A percentile compares a stretch with the other conserved stretches of the same genome.
Evolutionary conservation across 35 echinoderm and acorn worm species (phyloP).

Genomic region (Acanthaster planci): DNA sequence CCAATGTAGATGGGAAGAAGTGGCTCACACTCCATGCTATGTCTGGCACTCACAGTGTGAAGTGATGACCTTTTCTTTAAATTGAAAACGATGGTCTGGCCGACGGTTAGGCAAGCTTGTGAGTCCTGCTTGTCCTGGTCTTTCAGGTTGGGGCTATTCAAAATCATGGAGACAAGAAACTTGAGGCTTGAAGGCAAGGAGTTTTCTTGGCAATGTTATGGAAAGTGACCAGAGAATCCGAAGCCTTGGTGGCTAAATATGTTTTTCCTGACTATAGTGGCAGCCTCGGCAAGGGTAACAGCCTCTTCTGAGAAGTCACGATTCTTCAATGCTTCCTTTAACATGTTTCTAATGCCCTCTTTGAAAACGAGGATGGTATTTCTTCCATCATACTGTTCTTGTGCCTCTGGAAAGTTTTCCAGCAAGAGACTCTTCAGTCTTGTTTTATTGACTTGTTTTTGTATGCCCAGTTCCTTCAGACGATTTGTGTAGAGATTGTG

Average conservation of each 20-base stretch:
- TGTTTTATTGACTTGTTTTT: neutral
- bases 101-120: neutral
- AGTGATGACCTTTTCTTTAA: neutral
- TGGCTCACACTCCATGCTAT: conserved; percentile 29
- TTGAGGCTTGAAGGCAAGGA: neutral
- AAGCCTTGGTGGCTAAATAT: neutral
- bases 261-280: neutral
- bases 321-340: neutral
- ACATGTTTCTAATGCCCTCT: neutral
- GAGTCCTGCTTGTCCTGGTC: neutral
- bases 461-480: neutral
- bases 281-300: neutral
- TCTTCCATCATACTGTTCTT: neutral
- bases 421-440: neutral
- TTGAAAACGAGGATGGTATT: neutral
- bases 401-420: neutral
- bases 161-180: neutral
- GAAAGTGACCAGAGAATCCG: neutral
- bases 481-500: neutral
- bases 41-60: neutral
- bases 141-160: neutral
- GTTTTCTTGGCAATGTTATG: neutral
- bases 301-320: neutral
- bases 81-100: neutral
- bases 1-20: conserved; percentile 43